Evolutionary conservation across 2,797 vertebrate genomes (phyloP).

Genomic region (Allochrocebus solatus): DNA sequence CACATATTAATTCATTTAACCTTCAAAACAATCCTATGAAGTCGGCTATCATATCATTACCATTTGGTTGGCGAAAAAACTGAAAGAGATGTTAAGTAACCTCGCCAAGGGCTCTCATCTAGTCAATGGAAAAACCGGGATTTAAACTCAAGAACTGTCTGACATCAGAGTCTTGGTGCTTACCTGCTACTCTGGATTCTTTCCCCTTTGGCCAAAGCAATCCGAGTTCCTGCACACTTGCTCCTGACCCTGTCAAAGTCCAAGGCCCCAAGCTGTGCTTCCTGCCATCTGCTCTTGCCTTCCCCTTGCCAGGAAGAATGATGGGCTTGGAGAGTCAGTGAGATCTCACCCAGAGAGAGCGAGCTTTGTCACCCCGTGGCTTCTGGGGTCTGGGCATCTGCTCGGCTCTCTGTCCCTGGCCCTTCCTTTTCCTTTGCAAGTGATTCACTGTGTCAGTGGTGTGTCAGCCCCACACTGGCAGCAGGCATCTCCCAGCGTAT

Average conservation of each 20-base stretch:
- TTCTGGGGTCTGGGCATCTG: conserved; percentile 27
- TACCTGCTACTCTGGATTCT: neutral
- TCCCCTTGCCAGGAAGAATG: neutral
- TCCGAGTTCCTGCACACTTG: neutral
- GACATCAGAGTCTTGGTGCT: neutral
- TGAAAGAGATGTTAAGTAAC: neutral
- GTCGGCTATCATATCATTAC: neutral
- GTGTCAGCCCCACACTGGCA: neutral
- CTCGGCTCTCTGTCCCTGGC: neutral
- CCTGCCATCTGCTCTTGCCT: conserved; percentile 47
- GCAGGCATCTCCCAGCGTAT: neutral
- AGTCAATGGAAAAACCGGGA: neutral
- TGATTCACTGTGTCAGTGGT: neutral
- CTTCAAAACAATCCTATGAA: too few species aligned
- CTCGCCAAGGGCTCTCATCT: neutral
- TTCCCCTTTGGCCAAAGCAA: neutral
- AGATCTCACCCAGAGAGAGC: neutral
- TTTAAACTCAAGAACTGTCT: neutral
- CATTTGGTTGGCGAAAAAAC: neutral
- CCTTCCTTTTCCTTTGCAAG: neutral
- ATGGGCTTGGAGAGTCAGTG: neutral
- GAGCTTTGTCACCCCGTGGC: neutral
- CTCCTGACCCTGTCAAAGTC: neutral
- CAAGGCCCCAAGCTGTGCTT: neutral
- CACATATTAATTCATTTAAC: neutral